phyloP scores from a whole-genome alignment of 2,113 vertebrate species.

The Zingel zingel region DNA sequence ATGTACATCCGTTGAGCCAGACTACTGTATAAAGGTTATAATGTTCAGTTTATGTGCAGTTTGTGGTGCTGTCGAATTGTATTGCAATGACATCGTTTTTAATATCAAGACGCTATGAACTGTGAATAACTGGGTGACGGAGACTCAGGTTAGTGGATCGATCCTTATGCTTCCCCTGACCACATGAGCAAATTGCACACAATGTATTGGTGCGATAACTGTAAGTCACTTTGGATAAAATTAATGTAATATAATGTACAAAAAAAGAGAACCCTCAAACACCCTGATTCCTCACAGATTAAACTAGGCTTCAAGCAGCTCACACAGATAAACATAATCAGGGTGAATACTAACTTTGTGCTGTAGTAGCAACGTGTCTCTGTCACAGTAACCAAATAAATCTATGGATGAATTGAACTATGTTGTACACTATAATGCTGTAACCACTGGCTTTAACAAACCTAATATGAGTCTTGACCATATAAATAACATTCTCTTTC shows the following conservation, averaged over 20 bases:
- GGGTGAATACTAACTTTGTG: background rate
- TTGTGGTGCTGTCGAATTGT: background rate
- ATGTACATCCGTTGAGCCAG: too few species aligned
- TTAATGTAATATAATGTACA: background rate
- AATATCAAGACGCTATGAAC: background rate
- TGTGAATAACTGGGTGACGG: background rate
- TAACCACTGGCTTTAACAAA: background rate
- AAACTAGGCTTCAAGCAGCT: background rate
- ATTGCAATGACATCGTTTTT: too few species aligned
- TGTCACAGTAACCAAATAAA: background rate
- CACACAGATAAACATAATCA: background rate
- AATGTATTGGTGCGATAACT: background rate
- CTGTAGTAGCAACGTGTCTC: background rate
- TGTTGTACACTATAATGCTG: background rate
- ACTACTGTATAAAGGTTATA: too few species aligned
- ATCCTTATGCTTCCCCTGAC: background rate
- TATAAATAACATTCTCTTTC: too few species aligned
- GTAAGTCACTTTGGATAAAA: background rate
- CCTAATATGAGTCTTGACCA: background rate
- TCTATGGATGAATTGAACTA: background rate
- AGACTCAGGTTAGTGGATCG: background rate
- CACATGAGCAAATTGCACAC: background rate
- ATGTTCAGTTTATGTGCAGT: background rate
- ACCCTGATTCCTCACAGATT: background rate
- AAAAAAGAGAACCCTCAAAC: background rate